A percentile compares a stretch with the other conserved stretches of the same genome.
phyloP scores from a whole-genome alignment of 2,113 vertebrate species.

The Labeo rohita region DNA sequence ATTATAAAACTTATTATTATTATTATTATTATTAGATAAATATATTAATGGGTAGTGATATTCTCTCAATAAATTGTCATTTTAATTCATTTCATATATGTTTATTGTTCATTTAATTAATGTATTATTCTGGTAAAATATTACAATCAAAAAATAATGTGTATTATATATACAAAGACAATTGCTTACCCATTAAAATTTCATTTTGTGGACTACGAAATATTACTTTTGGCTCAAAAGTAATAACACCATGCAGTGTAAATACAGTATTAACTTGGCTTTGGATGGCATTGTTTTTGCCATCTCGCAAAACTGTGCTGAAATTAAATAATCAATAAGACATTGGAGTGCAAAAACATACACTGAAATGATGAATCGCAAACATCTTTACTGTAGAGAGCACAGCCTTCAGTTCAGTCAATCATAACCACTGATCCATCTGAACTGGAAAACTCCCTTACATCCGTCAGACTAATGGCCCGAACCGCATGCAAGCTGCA shows the following conservation, averaged over 20 bases:
- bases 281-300: background rate
- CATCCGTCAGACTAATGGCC: slow-evolving; percentile 28
- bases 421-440: slow-evolving; percentile 12
- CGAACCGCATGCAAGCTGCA: background rate
- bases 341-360: background rate
- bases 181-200: background rate
- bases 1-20: no score
- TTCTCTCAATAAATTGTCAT: no score
- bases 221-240: background rate
- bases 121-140: no score
- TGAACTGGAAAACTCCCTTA: background rate
- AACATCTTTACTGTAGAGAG: background rate
- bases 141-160: no score
- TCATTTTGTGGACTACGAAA: background rate
- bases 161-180: no score
- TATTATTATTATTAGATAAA: no score
- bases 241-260: background rate
- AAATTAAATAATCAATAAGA: background rate
- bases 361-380: background rate
- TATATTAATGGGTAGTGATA: no score
- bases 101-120: no score
- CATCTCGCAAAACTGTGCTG: background rate
- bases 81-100: no score
- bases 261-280: background rate
- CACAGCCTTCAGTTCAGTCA: slow-evolving; percentile 1